A percentile compares a stretch with the other conserved stretches of the same genome.
These are phyloP conservation scores for Gastrophysa polygoni DNA, from an alignment of 2,888 invertebrate species.

Conservation along the genomic window DNA sequence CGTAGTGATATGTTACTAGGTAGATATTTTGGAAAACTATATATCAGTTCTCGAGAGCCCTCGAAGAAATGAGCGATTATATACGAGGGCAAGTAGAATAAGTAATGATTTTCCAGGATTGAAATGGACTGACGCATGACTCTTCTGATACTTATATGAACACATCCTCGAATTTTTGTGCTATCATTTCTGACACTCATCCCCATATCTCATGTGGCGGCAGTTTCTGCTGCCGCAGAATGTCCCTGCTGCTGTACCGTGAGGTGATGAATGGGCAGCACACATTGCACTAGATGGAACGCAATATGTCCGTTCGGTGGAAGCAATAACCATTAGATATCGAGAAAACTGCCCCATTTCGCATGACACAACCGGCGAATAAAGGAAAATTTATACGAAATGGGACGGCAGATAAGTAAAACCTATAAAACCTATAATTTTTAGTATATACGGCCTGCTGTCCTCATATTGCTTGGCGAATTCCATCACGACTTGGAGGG, in stretches of 20 bases:
- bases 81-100: too few relatives aligned
- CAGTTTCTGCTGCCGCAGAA: constrained; percentile 47
- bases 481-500: neutral
- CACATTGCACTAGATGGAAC: constrained; percentile 66
- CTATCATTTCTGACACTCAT: constrained; percentile 22
- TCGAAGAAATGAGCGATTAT: too few relatives aligned
- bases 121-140: neutral
- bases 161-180: constrained; percentile 9
- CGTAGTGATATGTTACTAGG: too few relatives aligned
- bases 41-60: too few relatives aligned
- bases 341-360: constrained; percentile 67
- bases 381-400: constrained; percentile 65
- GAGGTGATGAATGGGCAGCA: constrained; percentile 63
- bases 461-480: constrained; percentile 20
- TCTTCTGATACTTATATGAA: constrained; percentile 6
- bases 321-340: constrained; percentile 68
- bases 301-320: constrained; percentile 65
- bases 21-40: too few relatives aligned
- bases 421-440: constrained; percentile 30
- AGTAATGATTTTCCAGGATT: too few relatives aligned
- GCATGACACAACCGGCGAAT: constrained; percentile 66
- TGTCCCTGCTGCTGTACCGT: constrained; percentile 50
- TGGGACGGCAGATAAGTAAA: constrained; percentile 50
- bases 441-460: constrained; percentile 10
- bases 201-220: constrained; percentile 25